Base-by-base conservation (phyloP, 2,113 vertebrate species). In the Tylochromis polylepis region DNA sequence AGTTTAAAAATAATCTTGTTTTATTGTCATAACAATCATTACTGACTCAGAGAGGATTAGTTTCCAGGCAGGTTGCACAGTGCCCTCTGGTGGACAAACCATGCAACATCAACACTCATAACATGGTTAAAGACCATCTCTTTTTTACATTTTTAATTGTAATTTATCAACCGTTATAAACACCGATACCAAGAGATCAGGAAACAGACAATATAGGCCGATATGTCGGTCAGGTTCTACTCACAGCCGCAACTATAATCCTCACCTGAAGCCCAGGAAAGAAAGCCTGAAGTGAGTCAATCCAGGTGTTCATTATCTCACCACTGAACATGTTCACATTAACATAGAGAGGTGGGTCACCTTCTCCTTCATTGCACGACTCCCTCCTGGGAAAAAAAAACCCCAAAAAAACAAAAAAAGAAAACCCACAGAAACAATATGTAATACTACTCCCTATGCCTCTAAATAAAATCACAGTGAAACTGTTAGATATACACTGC, bases 271-370 rank as follows among this genome's bases (percentile, higher is more conserved):
- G 96, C 0, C 99, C 99, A 1, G 99, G 99, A 91, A 99, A 99
- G 91, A 99, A 99, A n/a, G 99, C 99, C 92, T 99, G 98, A 85
- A 99, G 97, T 12, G 99, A 99, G 94, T 99, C 99, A 1, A 99
- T 99, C 99, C 99, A 99, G 0, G 99, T 99, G 96, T 99, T 99
- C 97, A 99, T 98, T 82, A 99, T 97, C 93, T 99, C 98, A 6
- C 99, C 99, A 0, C 96, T 99, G 94, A 98, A 97, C 98, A 99
- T 99, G 96, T 99, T 99, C 12, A 99, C 99, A 0, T 99, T 99
- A 29, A 99, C 98, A 0, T 99, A 99, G 0, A 99, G 96, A 3
- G 98, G 99, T 4, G 99, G 99, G 91, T 99, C 98, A 1, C 99
- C 99, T 41, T 99, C 98, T 12, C 99, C 99, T 92, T 99, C 98